These are phyloP conservation scores for Anabacerthia variegaticeps DNA, from an alignment of 2,797 vertebrate species.

Conservation along the genomic window DNA sequence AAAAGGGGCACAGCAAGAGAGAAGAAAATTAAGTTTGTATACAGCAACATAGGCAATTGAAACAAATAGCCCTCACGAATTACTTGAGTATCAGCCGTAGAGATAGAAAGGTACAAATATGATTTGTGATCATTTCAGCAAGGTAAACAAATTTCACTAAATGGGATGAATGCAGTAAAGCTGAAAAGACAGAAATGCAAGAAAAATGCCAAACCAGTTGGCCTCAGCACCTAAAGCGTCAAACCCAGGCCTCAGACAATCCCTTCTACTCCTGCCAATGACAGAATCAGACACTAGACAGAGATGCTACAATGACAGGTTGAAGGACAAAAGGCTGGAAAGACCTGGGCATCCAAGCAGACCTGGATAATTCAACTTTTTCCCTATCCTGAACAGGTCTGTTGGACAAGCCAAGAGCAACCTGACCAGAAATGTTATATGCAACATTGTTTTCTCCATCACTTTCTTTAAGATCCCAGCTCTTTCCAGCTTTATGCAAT, in stretches of 20 bases:
- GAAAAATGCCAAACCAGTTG: background rate
- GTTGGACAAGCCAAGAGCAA: background rate
- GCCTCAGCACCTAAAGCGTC: background rate
- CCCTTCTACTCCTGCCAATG: background rate
- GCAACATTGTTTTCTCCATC: background rate
- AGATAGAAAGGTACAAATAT: fast-evolving
- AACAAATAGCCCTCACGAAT: background rate
- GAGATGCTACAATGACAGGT: fast-evolving
- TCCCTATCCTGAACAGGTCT: background rate
- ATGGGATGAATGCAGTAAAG: background rate
- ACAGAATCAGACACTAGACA: background rate
- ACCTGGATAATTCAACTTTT: background rate
- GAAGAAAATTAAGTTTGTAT: background rate
- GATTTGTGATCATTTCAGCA: background rate
- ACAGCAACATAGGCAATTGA: background rate
- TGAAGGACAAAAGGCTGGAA: background rate
- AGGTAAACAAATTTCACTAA: background rate
- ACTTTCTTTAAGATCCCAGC: background rate
- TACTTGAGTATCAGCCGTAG: background rate
- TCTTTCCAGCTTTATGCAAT: background rate
- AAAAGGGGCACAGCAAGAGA: background rate
- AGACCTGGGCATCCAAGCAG: background rate
- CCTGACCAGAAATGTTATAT: background rate
- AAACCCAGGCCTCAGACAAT: background rate
- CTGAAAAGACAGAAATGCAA: background rate